phyloP scores from a whole-genome alignment of 2,888 invertebrate genomes.

The Drosophila mayaguana region DNA sequence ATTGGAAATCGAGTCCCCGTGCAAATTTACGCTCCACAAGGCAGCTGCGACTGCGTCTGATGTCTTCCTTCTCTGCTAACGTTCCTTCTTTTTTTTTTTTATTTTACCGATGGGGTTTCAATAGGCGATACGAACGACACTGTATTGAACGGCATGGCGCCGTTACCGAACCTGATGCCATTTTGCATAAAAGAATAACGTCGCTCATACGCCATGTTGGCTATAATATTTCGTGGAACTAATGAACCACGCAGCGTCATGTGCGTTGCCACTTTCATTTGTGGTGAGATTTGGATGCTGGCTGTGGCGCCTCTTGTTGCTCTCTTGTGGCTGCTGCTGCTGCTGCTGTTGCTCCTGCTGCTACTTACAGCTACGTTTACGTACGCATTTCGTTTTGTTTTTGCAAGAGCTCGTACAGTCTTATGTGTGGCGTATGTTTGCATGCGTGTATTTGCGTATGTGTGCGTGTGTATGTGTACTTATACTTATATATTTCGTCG shows the following conservation, averaged over 20 bases:
- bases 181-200: conserved; percentile 60
- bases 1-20: conserved; percentile 32
- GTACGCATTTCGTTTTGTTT: conserved; percentile 11
- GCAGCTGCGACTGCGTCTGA: conserved; percentile 50
- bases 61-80: conserved; percentile 2
- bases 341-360: conserved; percentile 10
- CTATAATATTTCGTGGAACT: conserved; percentile 66
- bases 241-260: conserved; percentile 65
- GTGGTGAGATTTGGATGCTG: neutral
- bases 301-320: conserved; percentile 40
- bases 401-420: conserved; percentile 10
- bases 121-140: conserved; percentile 20
- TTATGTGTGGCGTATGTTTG: conserved; percentile 19
- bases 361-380: conserved; percentile 46
- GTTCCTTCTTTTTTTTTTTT: neutral
- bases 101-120: conserved; percentile 43
- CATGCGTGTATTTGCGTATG: conserved; percentile 9
- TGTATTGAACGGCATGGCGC: conserved; percentile 11
- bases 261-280: conserved; percentile 42
- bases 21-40: conserved; percentile 37
- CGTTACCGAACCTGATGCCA: conserved; percentile 30
- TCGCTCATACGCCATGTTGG: conserved; percentile 70
- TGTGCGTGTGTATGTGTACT: neutral
- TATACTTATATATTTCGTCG: neutral
- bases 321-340: conserved; percentile 56